Evolutionary conservation across 1,140 invertebrate species (phyloP).

Genomic region (Nixonia krombeini): DNA sequence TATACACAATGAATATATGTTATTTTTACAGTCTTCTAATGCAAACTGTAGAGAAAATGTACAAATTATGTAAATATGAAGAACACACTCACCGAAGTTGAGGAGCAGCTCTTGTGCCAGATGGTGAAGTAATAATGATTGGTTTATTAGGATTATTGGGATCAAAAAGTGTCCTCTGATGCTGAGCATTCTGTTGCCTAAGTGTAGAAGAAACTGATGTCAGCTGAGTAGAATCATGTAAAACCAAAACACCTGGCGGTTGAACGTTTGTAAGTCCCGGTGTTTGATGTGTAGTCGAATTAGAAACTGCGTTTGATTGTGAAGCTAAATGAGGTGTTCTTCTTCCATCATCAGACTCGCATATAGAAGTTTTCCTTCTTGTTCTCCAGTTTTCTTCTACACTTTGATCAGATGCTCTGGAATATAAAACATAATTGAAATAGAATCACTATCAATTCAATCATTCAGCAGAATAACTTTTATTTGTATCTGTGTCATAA

Average conservation of each 20-base stretch:
- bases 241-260: constrained; percentile 63
- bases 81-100: constrained; percentile 51
- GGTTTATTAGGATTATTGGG: constrained; percentile 81
- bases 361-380: constrained; percentile 60
- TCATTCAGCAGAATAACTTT: constrained; percentile 1
- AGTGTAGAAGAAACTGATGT: constrained; percentile 45
- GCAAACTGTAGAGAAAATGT: not conserved
- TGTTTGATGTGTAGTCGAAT: constrained; percentile 41
- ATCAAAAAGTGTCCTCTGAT: constrained; percentile 76
- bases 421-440: not conserved
- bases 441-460: constrained; percentile 11
- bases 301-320: constrained; percentile 49
- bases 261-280: constrained; percentile 51
- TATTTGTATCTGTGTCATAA: not conserved
- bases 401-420: constrained; percentile 23
- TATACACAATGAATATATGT: constrained; percentile 1
- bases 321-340: constrained; percentile 57
- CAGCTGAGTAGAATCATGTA: constrained; percentile 60
- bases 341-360: constrained; percentile 62
- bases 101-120: constrained; percentile 58
- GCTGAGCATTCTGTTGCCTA: constrained; percentile 42
- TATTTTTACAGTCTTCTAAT: not conserved
- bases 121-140: constrained; percentile 74
- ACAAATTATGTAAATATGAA: too few relatives aligned
- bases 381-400: constrained; percentile 63